Evolutionary conservation across 2,797 vertebrate genomes (phyloP), one percentile per base, ranked within the genome.

Genomic region (Bradypodion pumilum): DNA sequence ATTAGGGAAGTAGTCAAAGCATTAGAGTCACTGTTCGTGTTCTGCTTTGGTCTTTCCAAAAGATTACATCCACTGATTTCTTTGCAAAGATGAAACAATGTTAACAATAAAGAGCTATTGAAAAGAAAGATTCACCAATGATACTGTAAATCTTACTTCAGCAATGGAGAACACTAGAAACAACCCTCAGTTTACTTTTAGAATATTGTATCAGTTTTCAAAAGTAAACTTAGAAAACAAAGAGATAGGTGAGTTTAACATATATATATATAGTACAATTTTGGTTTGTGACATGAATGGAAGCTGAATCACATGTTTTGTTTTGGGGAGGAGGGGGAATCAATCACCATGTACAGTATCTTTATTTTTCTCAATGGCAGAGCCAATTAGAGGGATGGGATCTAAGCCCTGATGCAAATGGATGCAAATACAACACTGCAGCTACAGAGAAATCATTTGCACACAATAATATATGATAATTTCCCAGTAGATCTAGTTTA

Each of bases 261-360:
- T n/a, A 62, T 3, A 0, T 0, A 0, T 3, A 56, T 13, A 15
- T 19, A 37, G 16, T 42, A 23, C 5, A 27, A n/a, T 35, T 66
- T 81, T 81, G 29, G 35, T 78, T 66, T 35, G 59, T 56, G 5
- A 63, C 56, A 72, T 74, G 42, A 74, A 52, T 79, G 65, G 32
- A 84, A 52, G 32, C 69, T 84, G 37, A 52, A 6, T 16, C 75
- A 77, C 21, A 81, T 52, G 35, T 37, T 25, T 23, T 0, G 0
- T 35, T 68, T 49, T 32, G 13, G 7, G 2, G 66, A 7, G 32
- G 46, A 80, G 77, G 72, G 65, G 37, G 87, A 66, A 27, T 8
- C n/a, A 13, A 27, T 42, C 59, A 0, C n/a, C 52, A 2, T 0
- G 0, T 4, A n/a, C n/a, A n/a, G n/a, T n/a, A 1, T 12, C 21